Base-by-base conservation (phyloP, 2,888 invertebrate genomes). In the Tetragonisca angustula region DNA sequence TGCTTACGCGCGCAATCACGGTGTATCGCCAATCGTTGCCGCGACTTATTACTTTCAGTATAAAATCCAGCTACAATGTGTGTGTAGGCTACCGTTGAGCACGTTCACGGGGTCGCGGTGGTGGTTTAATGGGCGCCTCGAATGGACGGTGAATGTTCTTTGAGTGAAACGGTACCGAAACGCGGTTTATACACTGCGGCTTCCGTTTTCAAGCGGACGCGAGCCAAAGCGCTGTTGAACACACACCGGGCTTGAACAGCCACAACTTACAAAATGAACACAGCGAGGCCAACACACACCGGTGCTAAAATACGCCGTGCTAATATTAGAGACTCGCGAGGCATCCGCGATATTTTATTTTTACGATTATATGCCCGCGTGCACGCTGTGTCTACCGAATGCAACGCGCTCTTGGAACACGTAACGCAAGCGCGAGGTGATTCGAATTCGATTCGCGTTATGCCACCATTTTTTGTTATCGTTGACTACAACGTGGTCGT, bases 121-220 rank as follows among this genome's bases (percentile, higher is more conserved):
- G 36, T 27, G 36, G 74, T 54, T 70, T 78, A 80, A 85, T 81
- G 84, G 75, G n/a, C 54, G 69, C 56, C 49, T 49, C 24, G 59
- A 71, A 76, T 85, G 78, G 83, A 77, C 78, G 83, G 75, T 77
- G 79, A 61, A 54, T 80, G 83, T 76, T 83, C 62, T 84, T 69
- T 62, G 76, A 75, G 86, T 4, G 32, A 74, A 86, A 89, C 88
- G 86, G 87, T 87, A 85, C 85, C 81, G 81, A 88, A 88, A 88
- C 69, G 84, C 88, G 81, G 74, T 85, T 43, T 87, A 84, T 59
- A 87, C 88, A 84, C 79, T 68, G n/a, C 82, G 87, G 86, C 83
- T 87, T 87, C 87, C 87, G 87, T 86, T 89, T 61, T 83, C 72
- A 76, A 83, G 68, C 81, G 79, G 76, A 80, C 84, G 83, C 62